Evolutionary conservation across 53 echinoderm and acorn worm genomes (phyloP), one percentile per base, ranked within the genome.

Genomic region (Zoroaster sp.): DNA sequence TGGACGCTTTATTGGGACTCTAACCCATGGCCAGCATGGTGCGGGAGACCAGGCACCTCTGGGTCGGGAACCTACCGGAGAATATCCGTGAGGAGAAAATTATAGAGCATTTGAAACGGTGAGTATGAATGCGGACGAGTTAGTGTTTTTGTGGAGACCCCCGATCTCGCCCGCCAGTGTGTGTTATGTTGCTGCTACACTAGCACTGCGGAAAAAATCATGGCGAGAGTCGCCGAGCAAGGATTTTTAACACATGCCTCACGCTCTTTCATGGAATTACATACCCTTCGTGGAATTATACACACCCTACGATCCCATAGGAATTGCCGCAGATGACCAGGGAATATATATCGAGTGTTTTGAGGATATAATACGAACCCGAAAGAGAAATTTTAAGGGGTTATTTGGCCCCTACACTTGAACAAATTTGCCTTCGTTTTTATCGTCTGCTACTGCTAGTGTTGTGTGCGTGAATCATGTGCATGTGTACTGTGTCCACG

Each of bases 21-120:
- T 95, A 94, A 97, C 95, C 95, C 90, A 97, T 95, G 90, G 95
- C 97, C 92, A 95, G 95, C 95, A 98, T 98, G 99, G 95, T 95
- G 93, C 99, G 99, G 73, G 99, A 98, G 94, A 98, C 99, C 93
- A 98, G 99, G 92, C 99, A 98, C 90, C 94, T 99, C 88, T 99
- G 99, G 96, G 99, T 99, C 83, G 96, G 96, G 88, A 96, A 99
- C 93, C 93, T 98, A 91, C 99, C 99, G 95, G 99, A 98, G 89
- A 96, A 98, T 96, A 98, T 98, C 90, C 99, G 99, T 47, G 96
- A 96, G 87, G 99, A 98, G 82, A 99, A 99, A 93, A 93, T 99
- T 78, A 73, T 88, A 74, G 99, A 98, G 94, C 99, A 98, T 91
- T 98, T 98, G 78, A 94, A 96, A 92, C 92, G 99, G 99, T 98